Base-by-base conservation (phyloP, 2,797 vertebrate genomes). In the Lutjanus argentimaculatus region DNA sequence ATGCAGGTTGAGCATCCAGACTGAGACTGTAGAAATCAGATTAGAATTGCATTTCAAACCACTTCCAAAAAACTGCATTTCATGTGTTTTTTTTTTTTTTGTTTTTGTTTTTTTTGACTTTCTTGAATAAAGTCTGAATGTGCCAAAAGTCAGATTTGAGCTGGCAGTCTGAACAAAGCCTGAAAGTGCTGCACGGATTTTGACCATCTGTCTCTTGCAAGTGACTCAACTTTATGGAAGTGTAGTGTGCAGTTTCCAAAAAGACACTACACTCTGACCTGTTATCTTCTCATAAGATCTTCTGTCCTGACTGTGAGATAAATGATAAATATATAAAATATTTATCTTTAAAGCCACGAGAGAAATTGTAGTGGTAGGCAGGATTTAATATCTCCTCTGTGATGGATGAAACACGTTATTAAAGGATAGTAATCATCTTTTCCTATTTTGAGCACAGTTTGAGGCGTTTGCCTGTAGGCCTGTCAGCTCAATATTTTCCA, bases 321-420 rank as follows among this genome's bases (percentile, higher is more conserved):
- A 49, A 83, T 45, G 10, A 57, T 17, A 11, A 17, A 59, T 12
- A 42, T 10, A 40, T 1, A 1, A 22, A 74, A 51, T 40, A 52
- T 52, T n/a, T 36, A 25, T 62, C 10, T 22, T 79, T 30, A 58
- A 75, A 75, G 46, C 19, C 65, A 13, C 6, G 48, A 67, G 63
- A 46, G 19, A 36, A 55, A 25, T 14, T n/a, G 65, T 22, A 59
- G 42, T 72, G 55, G 15, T 51, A 16, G 49, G 46, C 48, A 12
- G 25, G 61, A 73, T 79, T 56, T 75, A 63, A 67, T 71, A 21
- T 57, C 64, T 65, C 55, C 65, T 67, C 36, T 1, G 56, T 86
- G 76, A 89, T 78, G 49, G 80, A 89, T 80, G 77, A 75, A 78
- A 70, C 61, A 22, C 61, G 48, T 83, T 83, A 77, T 83, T 83